These are phyloP conservation scores for Stichopus horrens DNA, from an alignment of 53 echinoderm and acorn worm genomes.

Conservation along the genomic window DNA sequence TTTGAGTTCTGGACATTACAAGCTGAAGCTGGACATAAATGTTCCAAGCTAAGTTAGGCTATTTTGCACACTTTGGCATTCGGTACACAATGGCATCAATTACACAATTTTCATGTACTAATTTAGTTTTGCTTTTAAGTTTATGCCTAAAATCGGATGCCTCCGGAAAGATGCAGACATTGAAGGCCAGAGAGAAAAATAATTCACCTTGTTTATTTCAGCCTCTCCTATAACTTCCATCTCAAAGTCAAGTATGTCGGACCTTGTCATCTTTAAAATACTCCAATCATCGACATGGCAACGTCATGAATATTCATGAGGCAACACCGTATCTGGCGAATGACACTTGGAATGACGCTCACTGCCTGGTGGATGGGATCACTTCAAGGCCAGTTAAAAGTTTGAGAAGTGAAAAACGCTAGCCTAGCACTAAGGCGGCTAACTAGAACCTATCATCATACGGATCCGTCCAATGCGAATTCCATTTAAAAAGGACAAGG, in stretches of 20 bases:
- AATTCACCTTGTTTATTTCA: constrained; percentile 8
- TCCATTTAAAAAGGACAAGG: not conserved
- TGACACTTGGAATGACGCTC: not conserved
- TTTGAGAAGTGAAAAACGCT: not conserved
- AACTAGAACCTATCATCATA: not conserved
- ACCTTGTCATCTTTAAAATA: not conserved
- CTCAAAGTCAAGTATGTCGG: not conserved
- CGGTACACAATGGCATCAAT: too few relatives aligned
- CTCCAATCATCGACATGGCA: not conserved
- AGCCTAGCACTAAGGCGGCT: not conserved
- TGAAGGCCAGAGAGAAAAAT: not conserved
- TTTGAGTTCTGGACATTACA: too few relatives aligned
- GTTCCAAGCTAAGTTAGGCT: too few relatives aligned
- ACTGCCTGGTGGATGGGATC: constrained; percentile 5
- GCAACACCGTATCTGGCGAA: not conserved
- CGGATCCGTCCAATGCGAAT: not conserved
- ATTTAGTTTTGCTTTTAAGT: too few relatives aligned
- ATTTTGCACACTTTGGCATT: too few relatives aligned
- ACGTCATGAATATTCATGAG: not conserved
- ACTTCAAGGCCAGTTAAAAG: not conserved
- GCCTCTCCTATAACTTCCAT: not conserved
- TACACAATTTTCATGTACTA: too few relatives aligned
- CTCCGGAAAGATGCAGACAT: too few relatives aligned
- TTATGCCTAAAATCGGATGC: too few relatives aligned
- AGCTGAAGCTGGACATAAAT: too few relatives aligned